A percentile compares a stretch with the other conserved stretches of the same genome.
Evolutionary conservation across 2,113 vertebrate genomes (phyloP).

Genomic region (Mugil cephalus): DNA sequence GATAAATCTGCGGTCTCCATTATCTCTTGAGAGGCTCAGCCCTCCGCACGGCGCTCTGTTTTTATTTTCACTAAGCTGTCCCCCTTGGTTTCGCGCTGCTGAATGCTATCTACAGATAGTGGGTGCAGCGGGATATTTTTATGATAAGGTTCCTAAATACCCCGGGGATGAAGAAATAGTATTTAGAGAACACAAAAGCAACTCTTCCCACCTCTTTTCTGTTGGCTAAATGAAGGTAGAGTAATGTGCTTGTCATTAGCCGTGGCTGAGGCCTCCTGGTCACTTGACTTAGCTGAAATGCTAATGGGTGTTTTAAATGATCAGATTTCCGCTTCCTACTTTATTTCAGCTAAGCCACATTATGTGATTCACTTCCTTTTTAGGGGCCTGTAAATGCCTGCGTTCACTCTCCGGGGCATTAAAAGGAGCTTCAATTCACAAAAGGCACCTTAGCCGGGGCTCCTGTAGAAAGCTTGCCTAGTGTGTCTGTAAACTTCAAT

Average conservation of each 20-base stretch:
- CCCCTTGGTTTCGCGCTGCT: conserved; percentile 78
- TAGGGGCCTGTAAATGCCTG: conserved; percentile 70
- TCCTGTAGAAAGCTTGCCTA: conserved; percentile 56
- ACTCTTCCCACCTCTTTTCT: conserved; percentile 77
- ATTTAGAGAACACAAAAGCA: conserved; percentile 84
- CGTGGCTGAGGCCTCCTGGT: conserved; percentile 68
- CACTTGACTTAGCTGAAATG: conserved; percentile 80
- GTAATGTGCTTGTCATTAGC: conserved; percentile 79
- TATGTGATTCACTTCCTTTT: conserved; percentile 72
- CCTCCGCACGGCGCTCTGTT: conserved; percentile 80
- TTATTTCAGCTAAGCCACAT: conserved; percentile 78
- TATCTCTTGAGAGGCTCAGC: conserved; percentile 84
- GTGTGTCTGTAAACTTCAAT: conserved; percentile 70
- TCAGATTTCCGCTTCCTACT: conserved; percentile 71
- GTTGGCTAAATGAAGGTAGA: conserved; percentile 74
- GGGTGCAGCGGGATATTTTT: conserved; percentile 81
- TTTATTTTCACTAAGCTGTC: conserved; percentile 86
- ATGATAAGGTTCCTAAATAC: conserved; percentile 84
- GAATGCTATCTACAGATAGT: conserved; percentile 81
- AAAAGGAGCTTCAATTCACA: conserved; percentile 68
- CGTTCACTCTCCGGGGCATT: conserved; percentile 68
- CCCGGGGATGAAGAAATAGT: conserved; percentile 78
- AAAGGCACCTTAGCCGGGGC: conserved; percentile 63
- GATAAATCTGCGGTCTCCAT: conserved; percentile 81
- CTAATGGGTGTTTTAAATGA: conserved; percentile 80